Evolutionary conservation across 2,113 vertebrate species (phyloP).

Genomic region (Gasterosteus nipponicus): DNA sequence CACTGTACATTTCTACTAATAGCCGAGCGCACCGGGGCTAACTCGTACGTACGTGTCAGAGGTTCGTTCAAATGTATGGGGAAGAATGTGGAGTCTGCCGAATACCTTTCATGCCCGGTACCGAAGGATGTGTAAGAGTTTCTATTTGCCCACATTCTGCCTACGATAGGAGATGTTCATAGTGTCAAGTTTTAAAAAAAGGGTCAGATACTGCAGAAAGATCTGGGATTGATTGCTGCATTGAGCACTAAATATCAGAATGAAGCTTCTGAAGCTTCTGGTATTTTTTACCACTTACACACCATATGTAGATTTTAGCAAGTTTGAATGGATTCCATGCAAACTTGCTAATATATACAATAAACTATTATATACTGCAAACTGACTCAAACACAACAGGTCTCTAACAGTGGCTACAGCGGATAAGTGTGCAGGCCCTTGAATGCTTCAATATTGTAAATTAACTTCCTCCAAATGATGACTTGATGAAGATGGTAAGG

Average conservation of each 20-base stretch:
- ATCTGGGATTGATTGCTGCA: background rate
- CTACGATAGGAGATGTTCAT: background rate
- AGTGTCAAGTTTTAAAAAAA: background rate
- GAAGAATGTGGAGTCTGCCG: background rate
- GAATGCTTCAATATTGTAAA: conserved; percentile 17
- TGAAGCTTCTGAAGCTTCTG: background rate
- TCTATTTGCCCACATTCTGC: background rate
- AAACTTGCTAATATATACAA: background rate
- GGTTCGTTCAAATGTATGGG: background rate
- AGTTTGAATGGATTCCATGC: background rate
- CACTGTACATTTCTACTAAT: conserved; percentile 39
- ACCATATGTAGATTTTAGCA: background rate
- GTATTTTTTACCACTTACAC: background rate
- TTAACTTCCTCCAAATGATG: background rate
- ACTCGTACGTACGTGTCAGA: background rate
- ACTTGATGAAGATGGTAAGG: background rate
- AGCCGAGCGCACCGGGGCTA: conserved; percentile 1
- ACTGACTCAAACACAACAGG: background rate
- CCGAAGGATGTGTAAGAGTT: background rate
- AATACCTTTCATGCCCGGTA: background rate
- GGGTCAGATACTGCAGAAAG: background rate
- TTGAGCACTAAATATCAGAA: background rate
- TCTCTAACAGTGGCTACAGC: background rate
- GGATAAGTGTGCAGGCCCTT: background rate
- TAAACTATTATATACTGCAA: no score